Conservation (phyloP, 2,797 vertebrate species). For the Danio aesculapii region DNA sequence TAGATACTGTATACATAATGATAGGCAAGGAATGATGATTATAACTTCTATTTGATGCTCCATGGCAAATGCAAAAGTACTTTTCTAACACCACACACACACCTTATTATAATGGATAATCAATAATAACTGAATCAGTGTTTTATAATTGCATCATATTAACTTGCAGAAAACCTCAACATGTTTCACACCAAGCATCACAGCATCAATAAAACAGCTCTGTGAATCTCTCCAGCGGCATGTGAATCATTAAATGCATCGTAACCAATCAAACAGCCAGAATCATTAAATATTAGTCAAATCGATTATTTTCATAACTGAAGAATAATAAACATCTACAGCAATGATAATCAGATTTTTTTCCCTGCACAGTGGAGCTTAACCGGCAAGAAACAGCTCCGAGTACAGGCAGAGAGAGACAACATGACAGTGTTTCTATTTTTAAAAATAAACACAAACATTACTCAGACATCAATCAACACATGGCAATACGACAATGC, state of each 20-base stretch:
- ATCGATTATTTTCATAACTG: not conserved
- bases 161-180: not conserved
- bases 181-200: not conserved
- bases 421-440: constrained; percentile 9
- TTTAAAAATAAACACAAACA: constrained; percentile 21
- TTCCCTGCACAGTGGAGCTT: not conserved
- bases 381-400: not conserved
- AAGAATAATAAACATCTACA: not conserved
- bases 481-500: not conserved
- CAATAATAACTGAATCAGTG: not conserved
- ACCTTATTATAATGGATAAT: not conserved
- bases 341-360: constrained; percentile 1
- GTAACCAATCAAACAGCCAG: not conserved
- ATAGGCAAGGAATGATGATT: too few relatives aligned
- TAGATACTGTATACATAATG: too few relatives aligned
- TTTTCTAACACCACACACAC: not conserved
- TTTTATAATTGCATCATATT: not conserved
- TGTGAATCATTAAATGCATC: not conserved
- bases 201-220: not conserved
- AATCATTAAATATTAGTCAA: not conserved
- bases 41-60: not conserved
- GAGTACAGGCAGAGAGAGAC: not conserved
- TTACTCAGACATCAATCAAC: constrained; percentile 24
- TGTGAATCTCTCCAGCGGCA: not conserved
- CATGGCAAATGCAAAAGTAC: not conserved